Base-by-base conservation (phyloP, 2,797 vertebrate species). In the Helostoma temminkii region DNA sequence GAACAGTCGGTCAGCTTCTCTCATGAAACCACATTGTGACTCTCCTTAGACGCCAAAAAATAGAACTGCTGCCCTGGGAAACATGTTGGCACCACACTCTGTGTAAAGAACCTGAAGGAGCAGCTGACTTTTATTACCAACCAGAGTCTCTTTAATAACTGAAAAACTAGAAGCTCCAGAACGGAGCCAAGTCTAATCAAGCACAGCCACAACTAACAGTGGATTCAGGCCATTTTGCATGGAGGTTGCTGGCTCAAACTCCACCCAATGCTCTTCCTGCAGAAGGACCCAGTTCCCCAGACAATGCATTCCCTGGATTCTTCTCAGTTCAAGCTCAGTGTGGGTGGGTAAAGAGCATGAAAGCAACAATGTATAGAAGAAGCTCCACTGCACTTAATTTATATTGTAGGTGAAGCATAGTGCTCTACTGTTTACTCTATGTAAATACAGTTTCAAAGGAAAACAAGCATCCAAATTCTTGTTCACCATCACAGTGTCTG, bases 1-100 rank as follows among this genome's bases (percentile, higher is more conserved):
- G 62, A 84, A 2, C 25, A 85, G 0, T 87, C 89, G 0, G 0
- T 90, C 61, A 81, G 88, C 56, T 84, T 89, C 52, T 88, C 90
- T 49, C 75, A 43, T 2, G 93, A 95, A 82, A 94, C 91, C 3
- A 88, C 93, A 0, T 69, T 94, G 57, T 94, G 81, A 90, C 19
- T 1, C 63, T 6, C 47, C 58, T 45, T 5, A 19, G 8, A 9
- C 41, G 0, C 26, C 7, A 60, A 30, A 28, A 18, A 3, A 24
- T 32, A 26, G 30, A 18, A 11, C 26, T 3, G 69, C 25, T 15
- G 41, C 19, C 45, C 21, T 0, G 55, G 54, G 74, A 50, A 0
- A 16, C 62, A 3, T 0, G 63, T 2, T 34, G 57, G 66, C 48
- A 2, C 39, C 22, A 2, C 11, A 8, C 11, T 22, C 18, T 14